These are phyloP conservation scores for Drosophila triauraria DNA, from an alignment of 1,140 invertebrate species.

Conservation along the genomic window DNA sequence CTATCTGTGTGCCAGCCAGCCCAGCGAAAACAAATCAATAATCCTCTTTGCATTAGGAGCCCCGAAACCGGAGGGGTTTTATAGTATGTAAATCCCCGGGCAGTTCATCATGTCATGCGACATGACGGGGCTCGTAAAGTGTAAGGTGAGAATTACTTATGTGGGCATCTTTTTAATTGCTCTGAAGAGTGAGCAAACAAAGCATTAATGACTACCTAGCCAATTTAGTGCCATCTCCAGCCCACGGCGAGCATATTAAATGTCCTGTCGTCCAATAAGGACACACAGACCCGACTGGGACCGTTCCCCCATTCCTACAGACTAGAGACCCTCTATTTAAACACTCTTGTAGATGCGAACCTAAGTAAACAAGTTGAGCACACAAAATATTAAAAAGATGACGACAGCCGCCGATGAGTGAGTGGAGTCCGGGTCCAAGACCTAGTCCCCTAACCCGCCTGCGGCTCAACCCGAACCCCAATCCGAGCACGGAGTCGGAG, in stretches of 20 bases:
- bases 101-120: constrained; percentile 30
- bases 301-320: background rate
- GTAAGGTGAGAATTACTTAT: constrained; percentile 50
- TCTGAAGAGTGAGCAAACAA: constrained; percentile 42
- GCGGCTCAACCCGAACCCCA: constrained; percentile 31
- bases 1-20: constrained; percentile 13
- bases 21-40: constrained; percentile 68
- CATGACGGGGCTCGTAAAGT: constrained; percentile 15
- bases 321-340: constrained; percentile 60
- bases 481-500: background rate
- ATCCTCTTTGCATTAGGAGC: constrained; percentile 67
- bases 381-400: constrained; percentile 78
- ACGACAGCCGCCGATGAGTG: constrained; percentile 47
- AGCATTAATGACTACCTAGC: constrained; percentile 60
- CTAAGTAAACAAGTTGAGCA: constrained; percentile 68
- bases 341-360: constrained; percentile 48
- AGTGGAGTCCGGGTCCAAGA: constrained; percentile 24
- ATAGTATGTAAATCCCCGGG: constrained; percentile 49
- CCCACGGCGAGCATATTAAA: constrained; percentile 69
- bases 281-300: constrained; percentile 19
- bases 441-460: constrained; percentile 2
- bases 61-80: constrained; percentile 46
- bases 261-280: constrained; percentile 54
- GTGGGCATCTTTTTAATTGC: constrained; percentile 74
- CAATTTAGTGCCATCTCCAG: constrained; percentile 45